Conservation (phyloP, 2,888 invertebrate species). For the Hemaris fuciformis region DNA sequence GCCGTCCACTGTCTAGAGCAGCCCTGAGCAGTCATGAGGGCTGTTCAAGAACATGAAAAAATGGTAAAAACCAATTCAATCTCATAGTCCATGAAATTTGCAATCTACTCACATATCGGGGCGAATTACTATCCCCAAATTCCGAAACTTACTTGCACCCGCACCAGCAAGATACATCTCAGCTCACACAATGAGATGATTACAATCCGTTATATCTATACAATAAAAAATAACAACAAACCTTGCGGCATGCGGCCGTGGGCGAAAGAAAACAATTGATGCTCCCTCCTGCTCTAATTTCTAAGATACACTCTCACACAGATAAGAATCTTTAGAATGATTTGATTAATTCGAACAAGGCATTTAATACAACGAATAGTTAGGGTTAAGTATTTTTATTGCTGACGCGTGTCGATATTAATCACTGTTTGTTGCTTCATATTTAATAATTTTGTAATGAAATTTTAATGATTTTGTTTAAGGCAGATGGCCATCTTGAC, state of each 20-base stretch:
- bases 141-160: conserved; percentile 43
- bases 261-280: conserved; percentile 79
- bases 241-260: conserved; percentile 61
- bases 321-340: conserved; percentile 69
- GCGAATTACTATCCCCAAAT: background rate
- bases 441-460: conserved; percentile 74
- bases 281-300: conserved; percentile 78
- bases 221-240: conserved; percentile 65
- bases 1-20: too few species aligned
- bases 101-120: background rate
- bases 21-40: too few species aligned
- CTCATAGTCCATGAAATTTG: too few species aligned
- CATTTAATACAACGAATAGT: conserved; percentile 63
- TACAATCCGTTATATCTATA: conserved; percentile 79
- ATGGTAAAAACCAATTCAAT: too few species aligned
- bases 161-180: conserved; percentile 60
- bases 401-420: conserved; percentile 78
- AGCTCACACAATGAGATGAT: conserved; percentile 79
- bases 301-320: conserved; percentile 59
- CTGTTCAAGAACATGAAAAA: too few species aligned
- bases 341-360: conserved; percentile 79
- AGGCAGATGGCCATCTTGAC: conserved; percentile 17
- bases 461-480: conserved; percentile 57
- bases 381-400: conserved; percentile 72
- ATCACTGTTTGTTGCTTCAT: conserved; percentile 51